phyloP scores from a whole-genome alignment of 2,797 vertebrate genomes.

The Malacoraja senta region DNA sequence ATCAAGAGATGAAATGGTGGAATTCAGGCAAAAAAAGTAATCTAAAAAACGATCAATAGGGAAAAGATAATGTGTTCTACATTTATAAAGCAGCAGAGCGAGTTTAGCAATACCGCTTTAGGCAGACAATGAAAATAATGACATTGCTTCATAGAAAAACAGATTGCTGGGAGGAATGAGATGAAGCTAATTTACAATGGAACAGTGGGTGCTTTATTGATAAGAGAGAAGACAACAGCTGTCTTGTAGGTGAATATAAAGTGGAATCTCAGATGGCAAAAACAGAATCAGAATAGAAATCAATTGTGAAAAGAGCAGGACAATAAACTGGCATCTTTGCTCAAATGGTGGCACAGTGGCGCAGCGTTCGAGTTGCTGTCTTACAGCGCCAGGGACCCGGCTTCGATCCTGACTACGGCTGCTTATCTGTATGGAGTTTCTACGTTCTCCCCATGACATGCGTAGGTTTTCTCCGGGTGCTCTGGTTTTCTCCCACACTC shows the following conservation, averaged over 20 bases:
- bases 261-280: not conserved
- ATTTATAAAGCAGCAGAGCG: not conserved
- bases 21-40: not conserved
- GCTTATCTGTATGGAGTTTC: too few relatives aligned
- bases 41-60: not conserved
- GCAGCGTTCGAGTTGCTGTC: too few relatives aligned
- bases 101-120: not conserved
- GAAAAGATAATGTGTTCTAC: not conserved
- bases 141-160: conserved; percentile 3
- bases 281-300: not conserved
- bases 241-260: not conserved
- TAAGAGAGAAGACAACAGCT: not conserved
- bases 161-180: not conserved
- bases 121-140: not conserved
- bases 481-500: too few relatives aligned
- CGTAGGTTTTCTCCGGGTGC: too few relatives aligned
- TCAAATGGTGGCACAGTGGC: not conserved
- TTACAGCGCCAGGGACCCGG: too few relatives aligned
- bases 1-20: not conserved
- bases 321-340: not conserved
- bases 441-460: too few relatives aligned
- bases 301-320: not conserved
- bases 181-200: not conserved
- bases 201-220: not conserved
- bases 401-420: too few relatives aligned